Evolutionary conservation across 2,888 invertebrate species (phyloP).

Genomic region (Zootermopsis nevadensis): DNA sequence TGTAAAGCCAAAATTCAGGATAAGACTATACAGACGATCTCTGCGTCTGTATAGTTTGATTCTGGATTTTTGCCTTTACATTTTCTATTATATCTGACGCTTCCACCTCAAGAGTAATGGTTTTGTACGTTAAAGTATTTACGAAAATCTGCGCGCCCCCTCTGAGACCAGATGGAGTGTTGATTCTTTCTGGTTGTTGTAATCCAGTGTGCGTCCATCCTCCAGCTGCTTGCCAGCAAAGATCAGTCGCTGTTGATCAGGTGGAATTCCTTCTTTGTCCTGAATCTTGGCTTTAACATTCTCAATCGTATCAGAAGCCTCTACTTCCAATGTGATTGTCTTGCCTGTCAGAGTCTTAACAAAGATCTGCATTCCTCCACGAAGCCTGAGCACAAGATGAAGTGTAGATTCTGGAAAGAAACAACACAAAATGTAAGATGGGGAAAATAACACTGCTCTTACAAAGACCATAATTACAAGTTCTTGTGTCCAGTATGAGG

Average conservation of each 20-base stretch:
- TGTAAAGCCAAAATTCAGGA: no score
- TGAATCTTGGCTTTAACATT: constrained; percentile 71
- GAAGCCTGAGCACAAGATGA: constrained; percentile 69
- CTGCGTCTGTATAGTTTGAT: no score
- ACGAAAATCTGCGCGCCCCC: constrained; percentile 70
- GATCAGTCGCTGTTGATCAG: constrained; percentile 52
- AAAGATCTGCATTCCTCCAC: constrained; percentile 76
- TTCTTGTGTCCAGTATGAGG: no score
- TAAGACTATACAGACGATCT: no score
- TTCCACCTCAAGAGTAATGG: constrained; percentile 63
- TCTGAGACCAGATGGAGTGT: constrained; percentile 69
- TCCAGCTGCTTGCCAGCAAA: constrained; percentile 60
- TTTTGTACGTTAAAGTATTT: constrained; percentile 64
- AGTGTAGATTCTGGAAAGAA: constrained; percentile 71
- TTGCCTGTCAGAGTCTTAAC: constrained; percentile 71
- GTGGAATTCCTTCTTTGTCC: constrained; percentile 58
- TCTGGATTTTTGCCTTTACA: constrained; percentile 63
- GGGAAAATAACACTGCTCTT: no score
- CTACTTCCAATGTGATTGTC: constrained; percentile 69
- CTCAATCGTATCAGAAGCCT: constrained; percentile 71
- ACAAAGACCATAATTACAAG: no score
- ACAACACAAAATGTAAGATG: constrained; percentile 57
- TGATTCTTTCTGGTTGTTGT: constrained; percentile 88
- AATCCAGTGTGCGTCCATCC: constrained; percentile 76
- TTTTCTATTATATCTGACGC: constrained; percentile 67